These are phyloP conservation scores for Stegostoma tigrinum DNA, from an alignment of 2,113 vertebrate genomes.

Conservation along the genomic window DNA sequence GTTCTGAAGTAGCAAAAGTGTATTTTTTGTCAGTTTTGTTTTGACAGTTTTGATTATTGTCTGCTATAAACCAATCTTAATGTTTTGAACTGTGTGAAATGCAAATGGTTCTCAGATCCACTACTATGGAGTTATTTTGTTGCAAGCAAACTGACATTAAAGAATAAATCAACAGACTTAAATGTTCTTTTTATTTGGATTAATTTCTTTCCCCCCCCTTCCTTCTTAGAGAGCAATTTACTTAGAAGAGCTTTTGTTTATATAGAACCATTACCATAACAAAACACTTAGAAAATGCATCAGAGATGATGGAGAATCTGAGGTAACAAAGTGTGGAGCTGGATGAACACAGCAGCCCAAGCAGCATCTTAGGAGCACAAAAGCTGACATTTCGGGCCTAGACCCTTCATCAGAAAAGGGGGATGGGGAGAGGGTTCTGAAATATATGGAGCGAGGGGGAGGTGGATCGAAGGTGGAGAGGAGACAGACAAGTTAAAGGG, in stretches of 20 bases:
- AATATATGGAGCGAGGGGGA: too few relatives aligned
- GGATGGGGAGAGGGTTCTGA: too few relatives aligned
- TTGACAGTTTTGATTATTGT: neutral
- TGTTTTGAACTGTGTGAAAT: neutral
- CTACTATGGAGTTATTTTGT: slow-evolving; percentile 14
- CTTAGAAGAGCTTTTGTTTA: neutral
- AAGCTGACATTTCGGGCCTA: too few relatives aligned
- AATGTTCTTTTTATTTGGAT: neutral
- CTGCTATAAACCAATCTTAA: neutral
- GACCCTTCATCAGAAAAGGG: too few relatives aligned
- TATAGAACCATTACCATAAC: neutral
- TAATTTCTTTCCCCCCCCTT: neutral
- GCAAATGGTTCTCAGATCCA: neutral
- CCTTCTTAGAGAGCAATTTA: neutral
- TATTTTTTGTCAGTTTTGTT: neutral
- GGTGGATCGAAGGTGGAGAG: too few relatives aligned
- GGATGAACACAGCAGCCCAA: too few relatives aligned
- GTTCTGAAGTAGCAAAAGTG: neutral
- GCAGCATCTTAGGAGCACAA: too few relatives aligned
- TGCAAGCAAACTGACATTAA: slow-evolving; percentile 22
- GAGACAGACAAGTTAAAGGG: too few relatives aligned
- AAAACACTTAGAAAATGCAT: neutral
- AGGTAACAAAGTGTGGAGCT: too few relatives aligned
- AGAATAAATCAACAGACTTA: neutral
- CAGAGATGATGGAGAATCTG: too few relatives aligned